A percentile compares a stretch with the other conserved stretches of the same genome.
Conservation (phyloP, 2,888 invertebrate species). For the Craniophora ligustri region DNA sequence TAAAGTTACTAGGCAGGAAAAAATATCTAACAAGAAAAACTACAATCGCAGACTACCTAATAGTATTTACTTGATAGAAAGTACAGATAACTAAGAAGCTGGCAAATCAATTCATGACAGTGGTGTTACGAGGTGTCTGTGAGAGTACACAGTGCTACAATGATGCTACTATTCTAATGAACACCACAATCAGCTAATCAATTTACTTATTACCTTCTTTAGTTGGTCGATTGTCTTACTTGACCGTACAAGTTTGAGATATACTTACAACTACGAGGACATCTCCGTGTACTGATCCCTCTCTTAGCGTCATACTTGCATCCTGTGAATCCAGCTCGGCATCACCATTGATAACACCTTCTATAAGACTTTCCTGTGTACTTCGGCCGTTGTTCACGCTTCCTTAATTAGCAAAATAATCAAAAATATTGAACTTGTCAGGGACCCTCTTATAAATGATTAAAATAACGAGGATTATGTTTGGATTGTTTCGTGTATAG, state of each 20-base stretch:
- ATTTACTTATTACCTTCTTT: slow-evolving; percentile 80
- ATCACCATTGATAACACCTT: slow-evolving; percentile 84
- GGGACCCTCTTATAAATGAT: slow-evolving; percentile 81
- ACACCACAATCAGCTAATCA: slow-evolving; percentile 83
- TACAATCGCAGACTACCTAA: slow-evolving; percentile 70
- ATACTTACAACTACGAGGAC: slow-evolving; percentile 84
- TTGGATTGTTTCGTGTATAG: slow-evolving; percentile 80
- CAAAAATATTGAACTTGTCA: slow-evolving; percentile 86
- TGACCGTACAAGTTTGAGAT: slow-evolving; percentile 64
- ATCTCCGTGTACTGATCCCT: slow-evolving; percentile 77
- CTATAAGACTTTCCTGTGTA: slow-evolving; percentile 84
- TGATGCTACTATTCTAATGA: slow-evolving; percentile 81
- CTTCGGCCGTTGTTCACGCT: slow-evolving; percentile 80
- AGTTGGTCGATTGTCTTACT: slow-evolving; percentile 70
- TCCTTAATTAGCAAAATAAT: slow-evolving; percentile 88
- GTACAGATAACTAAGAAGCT: slow-evolving; percentile 82
- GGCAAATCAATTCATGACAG: slow-evolving; percentile 84
- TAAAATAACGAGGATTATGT: slow-evolving; percentile 71
- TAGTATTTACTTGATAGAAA: slow-evolving; percentile 51
- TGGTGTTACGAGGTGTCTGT: slow-evolving; percentile 82
- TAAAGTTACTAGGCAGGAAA: slow-evolving; percentile 5
- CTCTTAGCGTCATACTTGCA: slow-evolving; percentile 81
- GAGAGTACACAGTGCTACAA: slow-evolving; percentile 81
- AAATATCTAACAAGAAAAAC: slow-evolving; percentile 45
- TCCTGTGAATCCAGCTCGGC: slow-evolving; percentile 84